Conservation (phyloP, 1,140 invertebrate species). For the Drosophila busckii region DNA sequence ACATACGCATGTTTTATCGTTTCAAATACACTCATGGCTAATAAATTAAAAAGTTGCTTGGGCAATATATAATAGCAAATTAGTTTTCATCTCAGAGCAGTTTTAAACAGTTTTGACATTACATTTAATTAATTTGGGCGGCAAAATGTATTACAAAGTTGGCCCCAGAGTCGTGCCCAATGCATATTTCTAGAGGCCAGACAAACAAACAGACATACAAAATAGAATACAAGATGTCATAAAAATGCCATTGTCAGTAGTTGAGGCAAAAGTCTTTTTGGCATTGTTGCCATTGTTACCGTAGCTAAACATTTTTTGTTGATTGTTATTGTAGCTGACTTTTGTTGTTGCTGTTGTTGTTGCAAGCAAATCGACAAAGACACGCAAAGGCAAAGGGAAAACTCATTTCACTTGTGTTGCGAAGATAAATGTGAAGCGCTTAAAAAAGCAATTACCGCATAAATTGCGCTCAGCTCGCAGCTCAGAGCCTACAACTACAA, state of each 20-base stretch:
- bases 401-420: conserved; percentile 73
- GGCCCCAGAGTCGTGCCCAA: conserved; percentile 11
- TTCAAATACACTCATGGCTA: conserved; percentile 3
- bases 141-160: conserved; percentile 17
- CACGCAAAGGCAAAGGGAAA: conserved; percentile 51
- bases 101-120: conserved; percentile 43
- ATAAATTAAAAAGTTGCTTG: conserved; percentile 40
- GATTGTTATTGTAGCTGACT: conserved; percentile 32
- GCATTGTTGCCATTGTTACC: conserved; percentile 54
- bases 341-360: conserved; percentile 30
- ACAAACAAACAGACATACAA: conserved; percentile 20
- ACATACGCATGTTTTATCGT: neutral
- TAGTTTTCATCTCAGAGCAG: conserved; percentile 48
- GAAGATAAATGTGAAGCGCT: conserved; percentile 77
- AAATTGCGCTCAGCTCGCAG: conserved; percentile 56
- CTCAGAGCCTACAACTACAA: conserved; percentile 27
- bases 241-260: conserved; percentile 75
- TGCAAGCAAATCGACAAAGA: conserved; percentile 57
- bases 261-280: conserved; percentile 40
- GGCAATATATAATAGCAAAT: conserved; percentile 50
- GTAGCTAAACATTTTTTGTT: conserved; percentile 20
- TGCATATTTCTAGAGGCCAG: conserved; percentile 45
- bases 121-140: conserved; percentile 67
- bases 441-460: conserved; percentile 78
- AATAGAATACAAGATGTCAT: conserved; percentile 58